These are phyloP conservation scores for Elysia crispata DNA, from an alignment of 2,888 invertebrate species.

Conservation along the genomic window DNA sequence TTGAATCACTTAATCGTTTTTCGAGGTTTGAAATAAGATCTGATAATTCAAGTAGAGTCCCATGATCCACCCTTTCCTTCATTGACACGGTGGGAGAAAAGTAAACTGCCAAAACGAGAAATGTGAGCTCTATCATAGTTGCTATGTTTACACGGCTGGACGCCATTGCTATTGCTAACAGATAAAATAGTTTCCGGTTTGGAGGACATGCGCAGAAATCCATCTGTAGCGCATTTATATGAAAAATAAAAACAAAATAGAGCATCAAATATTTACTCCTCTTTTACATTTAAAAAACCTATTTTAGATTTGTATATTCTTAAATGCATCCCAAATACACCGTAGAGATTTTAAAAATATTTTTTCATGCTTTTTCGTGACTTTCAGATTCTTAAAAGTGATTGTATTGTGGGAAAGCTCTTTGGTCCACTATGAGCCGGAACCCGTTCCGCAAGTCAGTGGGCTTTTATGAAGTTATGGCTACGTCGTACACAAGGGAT, in stretches of 20 bases:
- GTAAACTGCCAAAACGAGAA: background rate
- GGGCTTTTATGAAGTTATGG: conserved; percentile 68
- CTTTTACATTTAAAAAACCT: background rate
- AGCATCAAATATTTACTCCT: background rate
- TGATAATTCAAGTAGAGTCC: background rate
- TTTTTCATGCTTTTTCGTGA: too few species aligned
- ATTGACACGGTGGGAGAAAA: background rate
- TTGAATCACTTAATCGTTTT: conserved; percentile 24
- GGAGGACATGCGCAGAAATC: conserved; percentile 32
- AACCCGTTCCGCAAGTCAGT: conserved; percentile 62
- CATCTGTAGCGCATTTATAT: conserved; percentile 16
- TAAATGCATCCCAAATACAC: background rate
- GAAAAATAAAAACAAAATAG: conserved; percentile 37
- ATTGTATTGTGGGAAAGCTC: too few species aligned
- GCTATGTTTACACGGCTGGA: background rate
- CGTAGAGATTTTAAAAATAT: too few species aligned
- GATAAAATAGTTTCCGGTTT: conserved; percentile 29
- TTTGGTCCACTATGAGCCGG: conserved; percentile 50
- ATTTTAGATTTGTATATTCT: background rate
- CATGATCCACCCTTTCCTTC: conserved; percentile 22
- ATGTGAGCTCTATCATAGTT: background rate
- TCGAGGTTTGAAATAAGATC: conserved; percentile 7
- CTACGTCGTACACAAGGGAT: conserved; percentile 60
- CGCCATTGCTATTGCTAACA: conserved; percentile 22
- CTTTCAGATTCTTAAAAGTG: too few species aligned